phyloP scores from a whole-genome alignment of 2,888 invertebrate species.

The Sphinx pinastri region DNA sequence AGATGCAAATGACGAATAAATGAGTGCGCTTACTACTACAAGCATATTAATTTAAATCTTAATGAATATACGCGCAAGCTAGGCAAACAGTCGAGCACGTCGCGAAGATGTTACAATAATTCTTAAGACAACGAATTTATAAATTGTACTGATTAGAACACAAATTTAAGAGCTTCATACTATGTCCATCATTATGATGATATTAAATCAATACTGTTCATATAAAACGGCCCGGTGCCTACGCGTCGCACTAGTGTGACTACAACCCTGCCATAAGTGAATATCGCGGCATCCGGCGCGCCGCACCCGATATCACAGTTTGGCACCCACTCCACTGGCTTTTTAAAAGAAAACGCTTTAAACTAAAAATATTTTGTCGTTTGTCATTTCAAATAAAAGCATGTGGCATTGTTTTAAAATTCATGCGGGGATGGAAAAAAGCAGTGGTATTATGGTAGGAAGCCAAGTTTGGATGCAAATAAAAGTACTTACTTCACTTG shows the following conservation, averaged over 20 bases:
- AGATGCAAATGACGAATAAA: too few species aligned
- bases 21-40: too few species aligned
- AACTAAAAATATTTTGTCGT: constrained; percentile 20
- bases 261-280: background rate
- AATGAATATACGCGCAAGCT: too few species aligned
- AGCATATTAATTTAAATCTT: too few species aligned
- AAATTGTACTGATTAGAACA: too few species aligned
- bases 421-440: background rate
- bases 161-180: too few species aligned
- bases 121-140: too few species aligned
- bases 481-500: background rate
- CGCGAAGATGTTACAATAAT: too few species aligned
- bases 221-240: too few species aligned
- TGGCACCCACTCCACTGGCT: constrained; percentile 1
- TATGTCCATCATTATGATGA: too few species aligned
- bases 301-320: constrained; percentile 13
- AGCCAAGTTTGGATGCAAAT: constrained; percentile 3
- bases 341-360: constrained; percentile 12
- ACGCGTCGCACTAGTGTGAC: background rate
- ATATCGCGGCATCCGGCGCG: constrained; percentile 3
- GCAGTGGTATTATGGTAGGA: background rate
- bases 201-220: too few species aligned
- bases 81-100: too few species aligned
- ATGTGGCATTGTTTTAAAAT: constrained; percentile 14
- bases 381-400: constrained; percentile 22